Percentiles rank a stretch among this genome's conserved stretches.
Conservation (phyloP, 2,888 invertebrate species). For the Mylabris sibirica region DNA sequence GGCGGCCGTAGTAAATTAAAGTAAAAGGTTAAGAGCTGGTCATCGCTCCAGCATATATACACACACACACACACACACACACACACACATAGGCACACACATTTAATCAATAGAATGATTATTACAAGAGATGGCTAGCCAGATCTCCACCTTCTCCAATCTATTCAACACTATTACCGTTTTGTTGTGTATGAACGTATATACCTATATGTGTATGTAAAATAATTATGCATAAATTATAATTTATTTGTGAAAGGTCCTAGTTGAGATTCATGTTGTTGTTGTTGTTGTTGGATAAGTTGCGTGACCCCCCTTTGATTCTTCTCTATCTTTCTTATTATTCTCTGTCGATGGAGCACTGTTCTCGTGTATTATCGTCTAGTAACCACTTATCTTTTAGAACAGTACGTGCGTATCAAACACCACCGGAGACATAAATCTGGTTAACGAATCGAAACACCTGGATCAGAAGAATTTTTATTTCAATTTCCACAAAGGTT, state of each 20-base stretch:
- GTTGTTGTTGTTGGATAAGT: constrained; percentile 40
- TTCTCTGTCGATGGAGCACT: constrained; percentile 43
- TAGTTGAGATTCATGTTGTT: constrained; percentile 51
- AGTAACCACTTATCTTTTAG: constrained; percentile 41
- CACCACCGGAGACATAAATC: constrained; percentile 52
- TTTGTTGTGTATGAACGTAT: neutral
- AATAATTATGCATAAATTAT: constrained; percentile 48
- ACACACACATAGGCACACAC: constrained; percentile 10
- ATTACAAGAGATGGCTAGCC: constrained; percentile 20
- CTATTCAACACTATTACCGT: constrained; percentile 7
- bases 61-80: neutral
- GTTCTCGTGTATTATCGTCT: constrained; percentile 51
- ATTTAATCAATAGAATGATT: constrained; percentile 31
- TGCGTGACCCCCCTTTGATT: constrained; percentile 49
- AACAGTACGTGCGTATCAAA: constrained; percentile 53
- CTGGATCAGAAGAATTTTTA: neutral
- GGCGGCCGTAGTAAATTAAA: constrained; percentile 42
- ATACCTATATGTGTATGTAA: constrained; percentile 30
- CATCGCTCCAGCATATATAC: constrained; percentile 23
- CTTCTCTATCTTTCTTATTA: constrained; percentile 16
- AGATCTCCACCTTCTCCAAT: constrained; percentile 6
- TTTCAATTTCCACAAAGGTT: constrained; percentile 29
- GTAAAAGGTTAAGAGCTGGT: constrained; percentile 38
- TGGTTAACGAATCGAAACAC: neutral
- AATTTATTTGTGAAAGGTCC: constrained; percentile 53